Percentiles rank a stretch among this genome's conserved stretches.
Conservation (phyloP, 1,140 invertebrate genomes). For the Radopholus similis region DNA sequence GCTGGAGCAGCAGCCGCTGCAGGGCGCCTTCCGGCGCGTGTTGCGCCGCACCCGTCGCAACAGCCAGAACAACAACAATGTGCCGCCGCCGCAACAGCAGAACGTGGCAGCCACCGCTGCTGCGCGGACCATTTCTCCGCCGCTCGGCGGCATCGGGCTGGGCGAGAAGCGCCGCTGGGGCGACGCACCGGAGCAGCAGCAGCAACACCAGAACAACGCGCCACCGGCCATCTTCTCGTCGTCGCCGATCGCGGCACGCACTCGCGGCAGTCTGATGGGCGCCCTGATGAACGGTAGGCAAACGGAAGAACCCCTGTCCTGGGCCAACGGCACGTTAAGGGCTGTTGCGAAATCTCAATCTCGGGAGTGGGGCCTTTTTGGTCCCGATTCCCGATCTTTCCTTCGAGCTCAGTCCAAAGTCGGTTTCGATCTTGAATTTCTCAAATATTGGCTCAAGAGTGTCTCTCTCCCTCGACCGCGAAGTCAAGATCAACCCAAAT, state of each 20-base stretch:
- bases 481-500: too few relatives aligned
- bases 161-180: slow-evolving; percentile 33
- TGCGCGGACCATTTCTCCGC: slow-evolving; percentile 22
- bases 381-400: too few relatives aligned
- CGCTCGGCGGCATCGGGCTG: slow-evolving; percentile 10
- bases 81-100: not conserved
- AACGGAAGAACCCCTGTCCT: too few relatives aligned
- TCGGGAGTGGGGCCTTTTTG: too few relatives aligned
- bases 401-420: too few relatives aligned
- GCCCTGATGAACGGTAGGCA: not conserved
- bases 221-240: not conserved
- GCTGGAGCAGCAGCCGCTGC: not conserved
- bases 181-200: not conserved
- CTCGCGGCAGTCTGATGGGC: slow-evolving; percentile 25
- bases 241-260: slow-evolving; percentile 23
- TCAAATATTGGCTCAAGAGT: too few relatives aligned
- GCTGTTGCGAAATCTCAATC: too few relatives aligned
- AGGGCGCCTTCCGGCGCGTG: slow-evolving; percentile 22
- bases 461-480: too few relatives aligned
- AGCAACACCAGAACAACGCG: not conserved
- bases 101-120: not conserved
- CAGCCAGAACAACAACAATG: slow-evolving; percentile 1
- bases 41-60: slow-evolving; percentile 7
- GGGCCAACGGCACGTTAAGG: not conserved
- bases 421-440: too few relatives aligned